These are phyloP conservation scores for Nebria ingens DNA, from an alignment of 1,140 invertebrate genomes.

Conservation along the genomic window DNA sequence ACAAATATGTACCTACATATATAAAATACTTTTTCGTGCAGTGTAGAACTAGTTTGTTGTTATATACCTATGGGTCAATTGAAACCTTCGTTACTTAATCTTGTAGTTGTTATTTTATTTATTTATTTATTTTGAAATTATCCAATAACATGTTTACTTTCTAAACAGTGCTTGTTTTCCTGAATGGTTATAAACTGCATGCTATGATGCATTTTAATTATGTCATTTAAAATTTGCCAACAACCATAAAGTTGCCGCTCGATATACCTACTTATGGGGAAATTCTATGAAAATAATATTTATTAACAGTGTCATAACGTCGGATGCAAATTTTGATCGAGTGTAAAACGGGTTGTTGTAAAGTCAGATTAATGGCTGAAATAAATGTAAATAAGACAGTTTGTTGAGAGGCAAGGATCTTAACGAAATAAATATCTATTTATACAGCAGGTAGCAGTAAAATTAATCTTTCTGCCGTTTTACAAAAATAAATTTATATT, in stretches of 20 bases:
- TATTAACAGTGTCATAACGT: background rate
- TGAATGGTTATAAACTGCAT: too few species aligned
- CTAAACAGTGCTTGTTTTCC: background rate
- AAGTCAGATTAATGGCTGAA: conserved; percentile 5
- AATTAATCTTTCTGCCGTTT: background rate
- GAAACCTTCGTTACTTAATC: background rate
- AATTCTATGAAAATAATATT: too few species aligned
- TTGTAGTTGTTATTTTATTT: background rate
- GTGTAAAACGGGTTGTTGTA: background rate
- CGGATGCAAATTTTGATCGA: background rate
- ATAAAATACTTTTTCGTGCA: too few species aligned
- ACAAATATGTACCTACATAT: too few species aligned
- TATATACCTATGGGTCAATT: background rate
- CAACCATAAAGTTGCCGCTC: too few species aligned
- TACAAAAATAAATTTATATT: background rate
- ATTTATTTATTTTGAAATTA: too few species aligned
- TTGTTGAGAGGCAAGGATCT: conserved; percentile 4
- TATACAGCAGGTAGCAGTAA: background rate
- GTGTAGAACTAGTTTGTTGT: background rate
- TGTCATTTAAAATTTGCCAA: too few species aligned
- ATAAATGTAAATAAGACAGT: conserved; percentile 9
- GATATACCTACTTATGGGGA: too few species aligned
- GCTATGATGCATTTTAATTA: too few species aligned
- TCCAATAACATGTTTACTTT: background rate
- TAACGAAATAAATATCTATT: background rate